Base-by-base conservation (phyloP, 2,888 invertebrate genomes). In the Megastigmus dorsalis region DNA sequence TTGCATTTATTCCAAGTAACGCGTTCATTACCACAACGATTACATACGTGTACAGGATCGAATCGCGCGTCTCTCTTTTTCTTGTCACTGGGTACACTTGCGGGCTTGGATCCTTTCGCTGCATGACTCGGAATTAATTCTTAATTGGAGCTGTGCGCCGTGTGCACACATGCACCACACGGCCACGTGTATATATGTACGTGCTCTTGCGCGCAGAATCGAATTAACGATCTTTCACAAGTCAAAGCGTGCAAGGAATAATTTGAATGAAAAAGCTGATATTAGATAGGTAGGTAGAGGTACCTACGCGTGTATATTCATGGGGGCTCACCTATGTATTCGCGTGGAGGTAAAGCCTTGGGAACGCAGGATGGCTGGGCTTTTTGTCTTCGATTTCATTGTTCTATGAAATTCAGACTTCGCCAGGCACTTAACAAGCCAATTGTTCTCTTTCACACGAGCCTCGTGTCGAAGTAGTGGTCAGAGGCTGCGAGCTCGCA, bases 371-470 rank as follows among this genome's bases (percentile, higher is more conserved):
- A 9, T 41, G 23, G 30, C 23, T 23, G n/a, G 20, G 36, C 55
- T 57, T 70, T 70, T 57, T 57, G 48, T 28, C 55, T 70, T 60
- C 55, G 45, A 50, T 45, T 48, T 55, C 57, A 72, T 65, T 72
- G 65, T 72, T 72, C 57, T 45, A 50, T 38, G 71, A 72, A 72
- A 57, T 65, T 63, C 63, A 54, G 50, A 41, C 20, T 23, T 45
- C 7, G 15, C 15, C 30, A 33, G 1, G 55, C 67, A 43, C 33
- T 36, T 73, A 73, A 73, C 67, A 73, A 67, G 67, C 73, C 73
- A 73, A 73, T 73, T 67, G 73, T 73, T 73, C 67, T 73, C 67
- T 67, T 73, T 73, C 73, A 55, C 67, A 73, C 67, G 73, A 66
- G 38, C 5, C 26, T 26, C n/a, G n/a, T n/a, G n/a, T n/a, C n/a